Base-by-base conservation (phyloP, 2,888 invertebrate genomes). In the Quadroppia sp. region DNA sequence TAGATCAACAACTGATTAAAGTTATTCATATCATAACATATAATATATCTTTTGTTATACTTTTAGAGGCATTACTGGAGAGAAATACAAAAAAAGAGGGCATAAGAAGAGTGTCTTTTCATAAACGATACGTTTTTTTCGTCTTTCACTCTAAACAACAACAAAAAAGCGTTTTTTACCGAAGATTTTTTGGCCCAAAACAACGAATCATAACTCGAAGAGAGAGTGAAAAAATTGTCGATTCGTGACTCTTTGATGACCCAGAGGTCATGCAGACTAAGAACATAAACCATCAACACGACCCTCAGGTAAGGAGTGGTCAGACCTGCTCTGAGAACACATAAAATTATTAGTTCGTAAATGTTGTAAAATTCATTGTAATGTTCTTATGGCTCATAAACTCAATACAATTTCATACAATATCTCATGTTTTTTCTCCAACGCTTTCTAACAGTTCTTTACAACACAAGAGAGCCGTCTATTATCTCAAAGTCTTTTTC, bases 391-490 rank as follows among this genome's bases (percentile, higher is more conserved):
- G 2, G 53, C 53, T 7, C 53, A 53, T 45, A 45, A 13, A 45
- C 15, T 15, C 15, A 15, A 53, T 53, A 23, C 53, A 53, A 25
- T 4, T 30, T 32, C 28, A 17, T 23, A 30, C 59, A 30, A 6
- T 59, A n/a, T 59, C 53, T 53, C 53, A 6, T 25, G 20, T 17
- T 53, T n/a, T n/a, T 25, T 23, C 23, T 53, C 53, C 17, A 45
- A 45, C 2, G 45, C 15, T 11, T 45, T 45, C n/a, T 36, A 36
- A 11, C 11, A 45, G 45, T 45, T 2, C 45, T 45, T 15, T 36
- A 9, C n/a, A 45, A 45, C 45, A 45, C 11, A 45, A 15, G 15
- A 45, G 2, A 45, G 45, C 93, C 96, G 53, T 53, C 11, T 11
- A 61, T 17, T 61, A 61, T 61, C 32, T 61, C 32, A 1, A 56